phyloP scores from a whole-genome alignment of 2,113 vertebrate species.

The Syngnathoides biaculeatus region DNA sequence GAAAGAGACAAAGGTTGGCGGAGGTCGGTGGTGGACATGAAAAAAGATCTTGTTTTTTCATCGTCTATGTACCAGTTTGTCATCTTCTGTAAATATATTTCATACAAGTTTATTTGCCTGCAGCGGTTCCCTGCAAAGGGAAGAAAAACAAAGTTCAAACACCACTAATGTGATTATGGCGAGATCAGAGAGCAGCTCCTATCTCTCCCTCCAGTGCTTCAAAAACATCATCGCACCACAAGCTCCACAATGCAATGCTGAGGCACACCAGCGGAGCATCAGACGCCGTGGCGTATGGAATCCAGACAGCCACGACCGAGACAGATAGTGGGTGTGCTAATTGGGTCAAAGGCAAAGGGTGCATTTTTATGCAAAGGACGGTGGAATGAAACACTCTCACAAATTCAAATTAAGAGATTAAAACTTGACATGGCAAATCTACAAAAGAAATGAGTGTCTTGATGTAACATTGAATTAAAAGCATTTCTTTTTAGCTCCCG shows the following conservation, averaged over 20 bases:
- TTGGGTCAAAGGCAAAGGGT: slow-evolving; percentile 35
- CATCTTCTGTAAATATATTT: slow-evolving; percentile 53
- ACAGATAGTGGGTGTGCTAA: slow-evolving; percentile 18
- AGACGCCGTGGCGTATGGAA: slow-evolving; percentile 14
- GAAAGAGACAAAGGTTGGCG: slow-evolving; percentile 34
- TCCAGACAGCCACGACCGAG: slow-evolving; percentile 30
- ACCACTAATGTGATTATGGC: slow-evolving; percentile 56
- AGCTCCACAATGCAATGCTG: slow-evolving; percentile 31
- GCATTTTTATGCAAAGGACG: slow-evolving; percentile 3
- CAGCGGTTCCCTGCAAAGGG: slow-evolving; percentile 42
- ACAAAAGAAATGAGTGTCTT: too few relatives aligned
- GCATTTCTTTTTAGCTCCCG: background rate
- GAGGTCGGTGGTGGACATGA: slow-evolving; percentile 45
- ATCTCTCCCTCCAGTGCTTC: slow-evolving; percentile 46
- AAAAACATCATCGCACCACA: slow-evolving; percentile 46
- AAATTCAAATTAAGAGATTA: slow-evolving; percentile 6
- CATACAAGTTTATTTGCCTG: slow-evolving; percentile 58
- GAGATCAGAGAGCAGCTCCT: slow-evolving; percentile 67
- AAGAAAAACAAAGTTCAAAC: slow-evolving; percentile 69
- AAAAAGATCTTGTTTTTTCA: slow-evolving; percentile 43
- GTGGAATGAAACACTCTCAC: slow-evolving; percentile 2
- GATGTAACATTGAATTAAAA: background rate
- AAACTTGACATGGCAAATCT: background rate
- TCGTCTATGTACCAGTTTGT: slow-evolving; percentile 39
- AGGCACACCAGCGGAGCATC: slow-evolving; percentile 24